phyloP scores from a whole-genome alignment of 2,113 vertebrate genomes.

The Nothobranchius kuhntae region DNA sequence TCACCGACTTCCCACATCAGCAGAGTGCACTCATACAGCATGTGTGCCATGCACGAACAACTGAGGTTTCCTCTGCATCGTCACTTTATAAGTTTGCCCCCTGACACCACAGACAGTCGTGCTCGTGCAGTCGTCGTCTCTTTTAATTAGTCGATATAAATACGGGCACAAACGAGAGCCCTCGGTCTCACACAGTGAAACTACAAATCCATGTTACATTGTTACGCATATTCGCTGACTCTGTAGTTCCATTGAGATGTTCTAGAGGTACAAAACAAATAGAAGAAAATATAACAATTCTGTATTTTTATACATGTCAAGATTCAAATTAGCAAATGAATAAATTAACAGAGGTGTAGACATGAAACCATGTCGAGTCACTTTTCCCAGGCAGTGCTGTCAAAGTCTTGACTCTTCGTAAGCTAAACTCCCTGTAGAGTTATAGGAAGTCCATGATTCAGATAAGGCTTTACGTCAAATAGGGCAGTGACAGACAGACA shows the following conservation, averaged over 20 bases:
- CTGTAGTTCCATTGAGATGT: slow-evolving; percentile 17
- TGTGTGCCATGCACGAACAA: slow-evolving; percentile 4
- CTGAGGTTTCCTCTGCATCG: slow-evolving; percentile 30
- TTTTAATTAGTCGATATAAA: slow-evolving; percentile 31
- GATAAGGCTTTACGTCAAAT: slow-evolving; percentile 72
- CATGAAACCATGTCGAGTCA: slow-evolving; percentile 37
- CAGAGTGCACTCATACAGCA: slow-evolving; percentile 6
- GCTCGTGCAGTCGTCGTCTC: slow-evolving; percentile 14
- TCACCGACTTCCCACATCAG: slow-evolving; percentile 17
- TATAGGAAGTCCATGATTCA: slow-evolving; percentile 44
- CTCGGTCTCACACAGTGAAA: slow-evolving; percentile 23
- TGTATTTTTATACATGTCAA: slow-evolving; percentile 16
- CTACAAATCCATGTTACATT: slow-evolving; percentile 21
- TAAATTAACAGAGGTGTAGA: slow-evolving; percentile 65
- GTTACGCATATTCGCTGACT: slow-evolving; percentile 37
- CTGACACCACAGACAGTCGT: slow-evolving; percentile 21
- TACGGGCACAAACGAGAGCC: slow-evolving; percentile 18
- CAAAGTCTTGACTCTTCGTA: slow-evolving; percentile 45
- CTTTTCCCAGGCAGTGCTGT: slow-evolving; percentile 28
- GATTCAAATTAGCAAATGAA: slow-evolving; percentile 51
- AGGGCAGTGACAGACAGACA: slow-evolving; percentile 60
- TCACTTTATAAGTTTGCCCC: slow-evolving; percentile 8
- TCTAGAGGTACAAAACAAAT: slow-evolving; percentile 46
- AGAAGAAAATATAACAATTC: slow-evolving; percentile 26
- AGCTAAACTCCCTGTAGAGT: slow-evolving; percentile 22